Conservation (phyloP, 2,113 vertebrate genomes). For the Martes martes region DNA sequence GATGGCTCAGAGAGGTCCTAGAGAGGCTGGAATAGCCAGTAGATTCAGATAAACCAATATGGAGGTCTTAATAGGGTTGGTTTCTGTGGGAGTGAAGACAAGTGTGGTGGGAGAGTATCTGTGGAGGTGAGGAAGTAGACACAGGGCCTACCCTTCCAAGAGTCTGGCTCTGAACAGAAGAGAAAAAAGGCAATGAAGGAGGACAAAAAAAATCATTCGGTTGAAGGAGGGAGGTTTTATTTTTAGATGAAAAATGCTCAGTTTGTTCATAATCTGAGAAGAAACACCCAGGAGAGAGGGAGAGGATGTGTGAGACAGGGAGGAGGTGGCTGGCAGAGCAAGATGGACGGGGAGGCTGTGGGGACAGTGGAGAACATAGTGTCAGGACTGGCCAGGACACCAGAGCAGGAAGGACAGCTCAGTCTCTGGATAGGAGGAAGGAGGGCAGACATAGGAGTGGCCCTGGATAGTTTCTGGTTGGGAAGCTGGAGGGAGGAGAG, state of each 20-base stretch:
- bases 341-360: rapidly evolving
- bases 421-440: background rate
- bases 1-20: background rate
- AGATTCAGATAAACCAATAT: background rate
- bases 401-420: background rate
- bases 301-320: background rate
- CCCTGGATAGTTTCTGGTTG: no score
- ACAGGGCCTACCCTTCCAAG: background rate
- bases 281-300: background rate
- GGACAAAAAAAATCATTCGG: background rate
- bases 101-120: background rate
- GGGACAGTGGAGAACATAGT: rapidly evolving
- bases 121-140: background rate
- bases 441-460: background rate
- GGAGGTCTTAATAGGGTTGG: background rate
- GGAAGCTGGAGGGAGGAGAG: background rate
- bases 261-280: background rate
- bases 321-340: background rate
- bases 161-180: background rate
- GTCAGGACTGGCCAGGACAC: background rate
- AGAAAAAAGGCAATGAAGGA: background rate
- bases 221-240: background rate
- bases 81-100: background rate
- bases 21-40: background rate
- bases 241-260: constrained; percentile 40